Evolutionary conservation across 2,888 invertebrate species (phyloP).

Genomic region (Diploptera punctata): DNA sequence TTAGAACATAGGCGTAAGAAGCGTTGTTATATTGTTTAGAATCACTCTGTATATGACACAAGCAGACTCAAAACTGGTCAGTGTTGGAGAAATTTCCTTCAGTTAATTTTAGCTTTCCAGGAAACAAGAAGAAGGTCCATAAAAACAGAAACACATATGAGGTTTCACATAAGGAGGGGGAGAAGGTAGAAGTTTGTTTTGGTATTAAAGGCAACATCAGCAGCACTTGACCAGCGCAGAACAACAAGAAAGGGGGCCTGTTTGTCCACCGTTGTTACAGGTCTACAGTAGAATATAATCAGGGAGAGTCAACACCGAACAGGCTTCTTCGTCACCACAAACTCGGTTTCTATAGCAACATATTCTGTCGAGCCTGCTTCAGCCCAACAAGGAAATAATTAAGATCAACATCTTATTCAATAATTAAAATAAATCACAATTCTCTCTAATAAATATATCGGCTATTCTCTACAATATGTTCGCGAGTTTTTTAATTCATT

Average conservation of each 20-base stretch:
- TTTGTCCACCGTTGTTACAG: conserved; percentile 25
- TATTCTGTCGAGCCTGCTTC: background rate
- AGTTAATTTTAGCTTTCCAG: too few species aligned
- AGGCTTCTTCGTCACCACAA: conserved; percentile 30
- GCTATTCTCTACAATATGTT: too few species aligned
- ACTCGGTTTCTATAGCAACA: conserved; percentile 25
- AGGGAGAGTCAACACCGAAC: conserved; percentile 30
- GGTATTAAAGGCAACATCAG: conserved; percentile 7
- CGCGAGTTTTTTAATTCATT: too few species aligned
- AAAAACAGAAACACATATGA: background rate
- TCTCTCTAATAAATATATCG: too few species aligned
- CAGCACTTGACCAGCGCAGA: background rate
- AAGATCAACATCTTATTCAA: too few species aligned
- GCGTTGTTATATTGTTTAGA: too few species aligned
- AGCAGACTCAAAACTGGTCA: too few species aligned
- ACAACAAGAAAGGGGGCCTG: background rate
- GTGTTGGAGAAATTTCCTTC: too few species aligned
- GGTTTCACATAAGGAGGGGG: background rate
- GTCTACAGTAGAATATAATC: conserved; percentile 27
- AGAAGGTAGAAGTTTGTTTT: background rate
- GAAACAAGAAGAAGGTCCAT: background rate
- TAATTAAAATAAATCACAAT: too few species aligned
- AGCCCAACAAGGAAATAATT: background rate
- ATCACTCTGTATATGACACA: too few species aligned
- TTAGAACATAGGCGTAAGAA: too few species aligned